phyloP scores from a whole-genome alignment of 2,888 invertebrate genomes.

The Chymomyza caudatula region DNA sequence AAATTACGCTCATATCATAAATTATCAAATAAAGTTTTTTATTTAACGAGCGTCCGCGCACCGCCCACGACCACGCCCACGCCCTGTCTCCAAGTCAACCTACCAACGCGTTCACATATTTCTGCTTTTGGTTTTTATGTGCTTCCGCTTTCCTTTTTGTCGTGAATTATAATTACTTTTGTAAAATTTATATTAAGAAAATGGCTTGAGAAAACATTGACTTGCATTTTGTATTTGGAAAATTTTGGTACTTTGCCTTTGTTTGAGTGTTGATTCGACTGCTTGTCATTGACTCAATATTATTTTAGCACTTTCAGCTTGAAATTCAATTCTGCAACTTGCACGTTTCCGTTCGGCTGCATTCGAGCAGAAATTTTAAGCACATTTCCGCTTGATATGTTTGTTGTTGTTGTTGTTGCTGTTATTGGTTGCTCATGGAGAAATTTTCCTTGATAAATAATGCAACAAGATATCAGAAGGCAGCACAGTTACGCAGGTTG shows the following conservation, averaged over 20 bases:
- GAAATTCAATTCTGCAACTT: not conserved
- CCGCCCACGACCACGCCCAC: too few relatives aligned
- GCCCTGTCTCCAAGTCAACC: not conserved
- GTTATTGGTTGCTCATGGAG: not conserved
- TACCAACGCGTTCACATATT: not conserved
- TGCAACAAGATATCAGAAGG: not conserved
- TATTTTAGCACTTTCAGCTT: slow-evolving; percentile 4
- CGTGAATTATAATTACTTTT: slow-evolving; percentile 52
- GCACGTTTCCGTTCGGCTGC: not conserved
- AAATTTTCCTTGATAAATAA: not conserved
- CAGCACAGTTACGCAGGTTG: too few relatives aligned
- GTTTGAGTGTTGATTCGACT: not conserved
- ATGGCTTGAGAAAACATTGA: too few relatives aligned
- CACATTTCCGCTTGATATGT: not conserved
- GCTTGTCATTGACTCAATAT: slow-evolving; percentile 29
- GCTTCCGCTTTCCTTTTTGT: slow-evolving; percentile 23
- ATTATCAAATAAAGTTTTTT: slow-evolving; percentile 62
- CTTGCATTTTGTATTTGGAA: too few relatives aligned
- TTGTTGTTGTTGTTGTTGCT: not conserved
- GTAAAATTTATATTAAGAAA: slow-evolving; percentile 11
- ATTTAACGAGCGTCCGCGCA: slow-evolving; percentile 40
- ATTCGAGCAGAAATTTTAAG: slow-evolving; percentile 16
- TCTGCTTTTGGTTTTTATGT: not conserved
- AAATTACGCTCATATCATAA: slow-evolving; percentile 40
- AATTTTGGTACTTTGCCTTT: too few relatives aligned